phyloP scores from a whole-genome alignment of 2,113 vertebrate genomes.

The Gasterosteus aculeatus region DNA sequence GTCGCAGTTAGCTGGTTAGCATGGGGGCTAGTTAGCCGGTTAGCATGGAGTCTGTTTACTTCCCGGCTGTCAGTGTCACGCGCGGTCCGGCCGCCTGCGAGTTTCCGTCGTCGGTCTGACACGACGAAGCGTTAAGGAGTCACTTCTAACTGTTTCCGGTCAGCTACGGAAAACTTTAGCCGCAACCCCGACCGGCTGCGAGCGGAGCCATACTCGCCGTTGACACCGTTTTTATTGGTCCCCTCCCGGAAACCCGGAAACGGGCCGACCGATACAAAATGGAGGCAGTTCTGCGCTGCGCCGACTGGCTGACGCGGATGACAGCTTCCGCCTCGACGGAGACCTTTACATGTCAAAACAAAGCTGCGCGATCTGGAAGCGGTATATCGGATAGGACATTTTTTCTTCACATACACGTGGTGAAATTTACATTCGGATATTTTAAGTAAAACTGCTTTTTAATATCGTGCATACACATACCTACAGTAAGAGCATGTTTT shows the following conservation, averaged over 20 bases:
- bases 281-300: constrained; percentile 67
- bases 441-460: too few relatives aligned
- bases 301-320: constrained; percentile 28
- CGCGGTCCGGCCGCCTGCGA: constrained; percentile 9
- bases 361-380: too few relatives aligned
- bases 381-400: too few relatives aligned
- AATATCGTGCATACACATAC: too few relatives aligned
- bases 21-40: background rate
- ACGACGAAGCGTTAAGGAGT: background rate
- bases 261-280: constrained; percentile 76
- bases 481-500: too few relatives aligned
- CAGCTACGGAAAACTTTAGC: constrained; percentile 47
- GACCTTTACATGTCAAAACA: too few relatives aligned
- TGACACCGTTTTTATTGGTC: constrained; percentile 45
- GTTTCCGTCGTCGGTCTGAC: background rate
- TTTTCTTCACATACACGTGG: too few relatives aligned
- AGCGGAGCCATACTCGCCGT: constrained; percentile 54
- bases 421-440: too few relatives aligned
- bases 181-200: constrained; percentile 47
- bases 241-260: constrained; percentile 77
- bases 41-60: constrained; percentile 32
- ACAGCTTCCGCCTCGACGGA: background rate
- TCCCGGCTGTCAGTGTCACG: constrained; percentile 70
- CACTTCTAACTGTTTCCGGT: background rate
- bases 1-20: constrained; percentile 53